Conservation (phyloP, 2,888 invertebrate genomes). For the Meliscaeva auricollis region DNA sequence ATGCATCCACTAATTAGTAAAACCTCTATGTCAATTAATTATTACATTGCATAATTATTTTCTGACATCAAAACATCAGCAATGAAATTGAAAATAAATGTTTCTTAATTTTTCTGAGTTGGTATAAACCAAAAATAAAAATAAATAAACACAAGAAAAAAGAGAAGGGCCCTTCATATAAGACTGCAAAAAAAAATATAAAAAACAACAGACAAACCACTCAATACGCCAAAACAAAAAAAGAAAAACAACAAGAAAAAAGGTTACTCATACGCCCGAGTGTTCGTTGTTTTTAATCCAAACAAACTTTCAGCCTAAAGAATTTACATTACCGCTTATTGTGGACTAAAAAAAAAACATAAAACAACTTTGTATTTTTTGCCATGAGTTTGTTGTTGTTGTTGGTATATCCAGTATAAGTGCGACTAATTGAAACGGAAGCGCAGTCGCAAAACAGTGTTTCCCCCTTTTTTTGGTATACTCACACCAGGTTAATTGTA, state of each 20-base stretch:
- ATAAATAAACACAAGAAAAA: constrained; percentile 17
- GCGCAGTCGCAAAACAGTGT: constrained; percentile 71
- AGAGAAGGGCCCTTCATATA: constrained; percentile 50
- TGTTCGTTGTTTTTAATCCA: constrained; percentile 12
- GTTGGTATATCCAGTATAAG: constrained; percentile 51
- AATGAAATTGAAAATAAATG: not conserved
- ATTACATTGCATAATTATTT: constrained; percentile 12
- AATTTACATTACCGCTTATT: constrained; percentile 21
- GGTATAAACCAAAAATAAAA: no score
- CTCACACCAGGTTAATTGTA: constrained; percentile 61
- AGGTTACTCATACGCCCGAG: constrained; percentile 66
- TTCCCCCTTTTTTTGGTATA: constrained; percentile 21
- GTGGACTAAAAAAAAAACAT: constrained; percentile 22
- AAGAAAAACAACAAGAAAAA: constrained; percentile 32
- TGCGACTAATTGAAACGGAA: constrained; percentile 69
- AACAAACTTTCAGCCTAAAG: constrained; percentile 19
- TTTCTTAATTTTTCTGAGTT: no score
- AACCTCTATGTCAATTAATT: constrained; percentile 17
- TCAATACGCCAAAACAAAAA: constrained; percentile 16
- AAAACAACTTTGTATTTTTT: constrained; percentile 12
- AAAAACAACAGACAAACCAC: constrained; percentile 24
- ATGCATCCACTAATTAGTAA: constrained; percentile 27
- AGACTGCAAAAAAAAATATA: constrained; percentile 8
- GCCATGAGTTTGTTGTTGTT: constrained; percentile 37
- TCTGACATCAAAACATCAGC: constrained; percentile 22